These are phyloP conservation scores for Bergia sp. DNA, from an alignment of 92 coral and sea anemone genomes.

Conservation along the genomic window DNA sequence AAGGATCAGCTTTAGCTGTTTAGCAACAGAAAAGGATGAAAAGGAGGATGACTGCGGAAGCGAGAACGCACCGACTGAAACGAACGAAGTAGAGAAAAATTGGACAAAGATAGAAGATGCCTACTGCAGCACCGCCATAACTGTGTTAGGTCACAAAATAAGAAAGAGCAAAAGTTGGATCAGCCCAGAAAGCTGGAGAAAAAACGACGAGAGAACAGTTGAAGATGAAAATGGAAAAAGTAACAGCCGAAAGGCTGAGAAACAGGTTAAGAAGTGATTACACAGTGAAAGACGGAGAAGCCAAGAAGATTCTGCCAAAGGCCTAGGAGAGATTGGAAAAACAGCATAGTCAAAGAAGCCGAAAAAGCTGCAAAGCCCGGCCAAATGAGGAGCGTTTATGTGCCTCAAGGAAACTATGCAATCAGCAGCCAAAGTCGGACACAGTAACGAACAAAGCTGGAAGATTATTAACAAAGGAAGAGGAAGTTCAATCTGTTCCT, in stretches of 20 bases:
- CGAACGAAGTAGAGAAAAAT: slow-evolving; percentile 1
- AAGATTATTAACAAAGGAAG: background rate
- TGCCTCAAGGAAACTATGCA: background rate
- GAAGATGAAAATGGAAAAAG: background rate
- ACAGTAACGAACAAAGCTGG: background rate
- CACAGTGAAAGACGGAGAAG: background rate
- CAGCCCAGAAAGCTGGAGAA: slow-evolving; percentile 12
- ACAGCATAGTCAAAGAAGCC: background rate
- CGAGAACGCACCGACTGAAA: background rate
- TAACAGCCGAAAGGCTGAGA: background rate
- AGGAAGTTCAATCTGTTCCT: too few species aligned
- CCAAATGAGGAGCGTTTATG: background rate
- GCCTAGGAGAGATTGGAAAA: background rate
- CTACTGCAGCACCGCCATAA: background rate
- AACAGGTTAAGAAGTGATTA: background rate
- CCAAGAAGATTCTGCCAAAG: background rate
- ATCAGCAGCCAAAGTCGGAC: background rate
- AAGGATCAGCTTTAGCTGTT: background rate
- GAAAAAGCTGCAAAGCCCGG: background rate
- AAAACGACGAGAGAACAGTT: slow-evolving; percentile 1
- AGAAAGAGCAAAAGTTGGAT: slow-evolving; percentile 13
- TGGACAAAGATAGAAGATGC: background rate
- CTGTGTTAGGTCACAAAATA: slow-evolving; percentile 21
- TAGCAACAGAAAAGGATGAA: background rate
- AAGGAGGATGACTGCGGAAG: background rate